Evolutionary conservation across 2,113 vertebrate species (phyloP).

Genomic region (Gymnorhina tibicen): DNA sequence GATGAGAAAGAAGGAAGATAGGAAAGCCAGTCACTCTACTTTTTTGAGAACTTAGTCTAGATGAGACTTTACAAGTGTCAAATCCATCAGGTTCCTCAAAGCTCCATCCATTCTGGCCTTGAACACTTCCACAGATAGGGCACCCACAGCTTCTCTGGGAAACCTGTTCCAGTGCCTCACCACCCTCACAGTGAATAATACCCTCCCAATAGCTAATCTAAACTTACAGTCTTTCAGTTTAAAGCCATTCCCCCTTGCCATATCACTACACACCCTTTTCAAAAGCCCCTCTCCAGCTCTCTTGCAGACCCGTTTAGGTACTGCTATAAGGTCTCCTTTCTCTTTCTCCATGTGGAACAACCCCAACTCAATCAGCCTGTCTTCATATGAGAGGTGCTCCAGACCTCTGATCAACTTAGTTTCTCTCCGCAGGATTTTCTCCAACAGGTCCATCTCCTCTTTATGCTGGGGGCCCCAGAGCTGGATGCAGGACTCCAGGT

Average conservation of each 20-base stretch:
- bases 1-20: background rate
- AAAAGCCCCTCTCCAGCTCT: background rate
- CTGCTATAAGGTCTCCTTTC: background rate
- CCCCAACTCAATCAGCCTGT: fast-evolving
- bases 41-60: background rate
- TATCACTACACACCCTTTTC: background rate
- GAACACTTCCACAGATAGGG: background rate
- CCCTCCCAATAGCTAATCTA: background rate
- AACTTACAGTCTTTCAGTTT: background rate
- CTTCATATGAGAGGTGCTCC: background rate
- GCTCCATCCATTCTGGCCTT: background rate
- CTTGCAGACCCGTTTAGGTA: background rate
- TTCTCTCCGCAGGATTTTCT: background rate
- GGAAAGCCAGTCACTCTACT: background rate
- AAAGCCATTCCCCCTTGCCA: background rate
- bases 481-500: background rate
- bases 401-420: fast-evolving
- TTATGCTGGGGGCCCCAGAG: background rate
- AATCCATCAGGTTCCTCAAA: background rate
- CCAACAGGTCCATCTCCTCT: background rate
- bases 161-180: background rate
- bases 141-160: background rate
- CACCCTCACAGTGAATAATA: background rate
- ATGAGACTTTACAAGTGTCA: background rate
- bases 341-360: background rate